These are phyloP conservation scores for Cyanocitta stelleri DNA, from an alignment of 2,113 vertebrate genomes.

Conservation along the genomic window DNA sequence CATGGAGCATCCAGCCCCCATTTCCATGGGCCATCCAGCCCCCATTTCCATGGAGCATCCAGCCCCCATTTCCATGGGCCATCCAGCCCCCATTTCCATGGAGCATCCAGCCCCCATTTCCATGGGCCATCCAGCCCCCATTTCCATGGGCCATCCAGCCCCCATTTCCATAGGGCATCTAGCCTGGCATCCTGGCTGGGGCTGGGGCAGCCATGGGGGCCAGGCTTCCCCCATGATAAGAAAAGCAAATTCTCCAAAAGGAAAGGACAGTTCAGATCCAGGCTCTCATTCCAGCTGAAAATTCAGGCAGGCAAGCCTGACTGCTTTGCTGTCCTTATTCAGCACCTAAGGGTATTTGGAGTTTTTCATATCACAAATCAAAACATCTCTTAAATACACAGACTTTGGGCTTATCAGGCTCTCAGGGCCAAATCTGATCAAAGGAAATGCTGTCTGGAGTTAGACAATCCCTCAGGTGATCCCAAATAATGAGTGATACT, in stretches of 20 bases:
- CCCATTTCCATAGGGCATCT: not conserved
- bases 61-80: too few relatives aligned
- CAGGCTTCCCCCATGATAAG: not conserved
- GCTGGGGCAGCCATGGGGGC: not conserved
- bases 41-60: not conserved
- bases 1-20: not conserved
- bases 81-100: too few relatives aligned
- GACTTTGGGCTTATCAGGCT: not conserved
- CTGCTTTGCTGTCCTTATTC: not conserved
- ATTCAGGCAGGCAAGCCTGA: not conserved
- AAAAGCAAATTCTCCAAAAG: not conserved
- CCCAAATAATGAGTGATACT: not conserved
- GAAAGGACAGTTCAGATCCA: not conserved
- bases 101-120: not conserved
- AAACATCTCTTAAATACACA: not conserved
- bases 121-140: not conserved
- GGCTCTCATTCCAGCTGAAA: not conserved
- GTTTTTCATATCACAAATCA: rapidly evolving
- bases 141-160: not conserved
- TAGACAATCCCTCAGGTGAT: not conserved
- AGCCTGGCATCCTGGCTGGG: not conserved
- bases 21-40: too few relatives aligned
- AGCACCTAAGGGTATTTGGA: not conserved
- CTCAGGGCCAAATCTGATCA: not conserved
- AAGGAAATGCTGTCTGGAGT: not conserved